A percentile compares a stretch with the other conserved stretches of the same genome.
phyloP scores from a whole-genome alignment of 2,797 vertebrate genomes.

The Masticophis lateralis region DNA sequence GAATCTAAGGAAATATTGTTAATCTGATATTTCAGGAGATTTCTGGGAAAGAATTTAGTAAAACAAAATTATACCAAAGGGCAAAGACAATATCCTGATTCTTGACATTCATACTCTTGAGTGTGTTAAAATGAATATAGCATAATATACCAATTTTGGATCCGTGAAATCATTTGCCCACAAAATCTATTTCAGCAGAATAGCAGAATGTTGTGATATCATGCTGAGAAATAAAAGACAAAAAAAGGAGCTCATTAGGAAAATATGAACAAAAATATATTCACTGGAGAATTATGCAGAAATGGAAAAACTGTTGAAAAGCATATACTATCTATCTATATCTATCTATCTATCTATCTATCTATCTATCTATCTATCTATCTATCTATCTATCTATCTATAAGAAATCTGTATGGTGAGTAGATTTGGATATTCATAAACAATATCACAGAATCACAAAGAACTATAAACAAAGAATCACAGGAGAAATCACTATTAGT shows the following conservation, averaged over 20 bases:
- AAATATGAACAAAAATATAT: background rate
- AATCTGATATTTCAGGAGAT: background rate
- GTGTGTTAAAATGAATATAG: background rate
- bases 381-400: too few species aligned
- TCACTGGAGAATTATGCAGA: background rate
- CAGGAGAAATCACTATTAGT: background rate
- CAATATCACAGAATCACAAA: background rate
- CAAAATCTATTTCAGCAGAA: background rate
- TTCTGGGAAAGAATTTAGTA: background rate
- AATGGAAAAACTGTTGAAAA: background rate
- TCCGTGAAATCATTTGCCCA: background rate
- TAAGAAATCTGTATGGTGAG: background rate
- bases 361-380: too few species aligned
- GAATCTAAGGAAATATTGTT: background rate
- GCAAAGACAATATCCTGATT: conserved; percentile 11
- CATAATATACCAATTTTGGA: background rate
- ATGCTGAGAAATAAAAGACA: background rate
- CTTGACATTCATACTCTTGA: background rate
- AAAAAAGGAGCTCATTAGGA: background rate
- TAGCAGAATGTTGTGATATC: background rate
- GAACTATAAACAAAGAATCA: background rate
- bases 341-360: too few species aligned
- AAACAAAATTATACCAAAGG: conserved; percentile 13
- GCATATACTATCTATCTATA: too few species aligned
- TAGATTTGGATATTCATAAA: background rate